These are phyloP conservation scores for Microtus richardsoni DNA, from an alignment of 2,113 vertebrate species.

Conservation along the genomic window DNA sequence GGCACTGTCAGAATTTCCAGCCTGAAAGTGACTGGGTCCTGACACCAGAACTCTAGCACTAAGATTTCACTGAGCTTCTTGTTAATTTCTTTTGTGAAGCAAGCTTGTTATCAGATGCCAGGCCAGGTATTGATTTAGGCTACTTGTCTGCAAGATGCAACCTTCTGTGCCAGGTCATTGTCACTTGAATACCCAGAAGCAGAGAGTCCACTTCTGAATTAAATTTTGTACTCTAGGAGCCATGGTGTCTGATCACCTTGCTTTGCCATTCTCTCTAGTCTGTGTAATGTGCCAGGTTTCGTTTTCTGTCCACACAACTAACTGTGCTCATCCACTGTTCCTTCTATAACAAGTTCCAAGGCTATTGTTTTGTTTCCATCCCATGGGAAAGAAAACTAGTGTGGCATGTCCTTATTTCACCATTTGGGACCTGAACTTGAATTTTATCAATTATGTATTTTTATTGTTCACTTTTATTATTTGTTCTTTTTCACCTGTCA, in stretches of 20 bases:
- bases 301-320: neutral
- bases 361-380: neutral
- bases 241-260: neutral
- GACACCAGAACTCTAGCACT: neutral
- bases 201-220: no score
- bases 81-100: no score
- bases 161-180: rapidly evolving
- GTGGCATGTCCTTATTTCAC: neutral
- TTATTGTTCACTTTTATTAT: neutral
- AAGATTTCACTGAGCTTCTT: neutral
- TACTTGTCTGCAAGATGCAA: no score
- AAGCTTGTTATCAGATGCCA: neutral
- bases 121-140: neutral
- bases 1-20: no score
- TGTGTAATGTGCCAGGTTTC: neutral
- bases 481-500: neutral
- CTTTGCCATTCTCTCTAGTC: neutral
- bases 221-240: no score
- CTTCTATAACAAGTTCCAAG: neutral
- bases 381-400: neutral
- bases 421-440: neutral
- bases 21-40: neutral
- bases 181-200: neutral
- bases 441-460: neutral
- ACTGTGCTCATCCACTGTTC: no score